Evolutionary conservation across 2,888 invertebrate genomes (phyloP).

Genomic region (Hemaris fuciformis): DNA sequence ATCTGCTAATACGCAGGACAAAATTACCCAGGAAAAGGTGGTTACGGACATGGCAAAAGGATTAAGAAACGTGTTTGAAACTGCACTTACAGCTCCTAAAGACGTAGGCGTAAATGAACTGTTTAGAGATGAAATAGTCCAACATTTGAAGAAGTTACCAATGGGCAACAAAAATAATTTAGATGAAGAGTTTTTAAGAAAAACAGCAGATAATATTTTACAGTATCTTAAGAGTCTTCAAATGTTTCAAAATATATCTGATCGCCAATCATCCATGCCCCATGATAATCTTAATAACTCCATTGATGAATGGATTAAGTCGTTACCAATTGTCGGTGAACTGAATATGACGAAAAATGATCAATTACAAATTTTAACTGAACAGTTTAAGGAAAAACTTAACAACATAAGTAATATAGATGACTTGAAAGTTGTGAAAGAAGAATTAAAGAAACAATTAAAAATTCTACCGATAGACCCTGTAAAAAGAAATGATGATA

Average conservation of each 20-base stretch:
- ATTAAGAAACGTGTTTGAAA: slow-evolving; percentile 22
- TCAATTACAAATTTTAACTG: slow-evolving; percentile 13
- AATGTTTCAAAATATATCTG: slow-evolving; percentile 30
- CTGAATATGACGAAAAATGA: slow-evolving; percentile 14
- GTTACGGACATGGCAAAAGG: slow-evolving; percentile 25
- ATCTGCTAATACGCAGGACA: slow-evolving; percentile 19
- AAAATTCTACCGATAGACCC: slow-evolving; percentile 23
- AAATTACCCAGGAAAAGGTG: slow-evolving; percentile 23
- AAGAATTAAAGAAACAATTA: slow-evolving; percentile 20
- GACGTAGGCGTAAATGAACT: slow-evolving; percentile 21
- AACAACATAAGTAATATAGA: slow-evolving; percentile 6
- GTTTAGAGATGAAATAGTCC: slow-evolving; percentile 27
- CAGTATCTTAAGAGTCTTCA: slow-evolving; percentile 28
- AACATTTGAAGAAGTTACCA: slow-evolving; percentile 29
- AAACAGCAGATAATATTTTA: slow-evolving; percentile 26
- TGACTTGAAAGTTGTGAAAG: slow-evolving; percentile 13
- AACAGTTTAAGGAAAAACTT: slow-evolving; percentile 16
- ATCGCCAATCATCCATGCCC: slow-evolving; percentile 12
- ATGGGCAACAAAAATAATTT: slow-evolving; percentile 22
- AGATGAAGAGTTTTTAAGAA: slow-evolving; percentile 19
- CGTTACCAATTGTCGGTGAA: slow-evolving; percentile 20
- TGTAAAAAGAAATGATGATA: slow-evolving; percentile 17
- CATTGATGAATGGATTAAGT: slow-evolving; percentile 21
- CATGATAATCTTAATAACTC: slow-evolving; percentile 17
- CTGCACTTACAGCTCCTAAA: slow-evolving; percentile 7